Conservation (phyloP, 2,113 vertebrate genomes). For the Crocuta crocuta region DNA sequence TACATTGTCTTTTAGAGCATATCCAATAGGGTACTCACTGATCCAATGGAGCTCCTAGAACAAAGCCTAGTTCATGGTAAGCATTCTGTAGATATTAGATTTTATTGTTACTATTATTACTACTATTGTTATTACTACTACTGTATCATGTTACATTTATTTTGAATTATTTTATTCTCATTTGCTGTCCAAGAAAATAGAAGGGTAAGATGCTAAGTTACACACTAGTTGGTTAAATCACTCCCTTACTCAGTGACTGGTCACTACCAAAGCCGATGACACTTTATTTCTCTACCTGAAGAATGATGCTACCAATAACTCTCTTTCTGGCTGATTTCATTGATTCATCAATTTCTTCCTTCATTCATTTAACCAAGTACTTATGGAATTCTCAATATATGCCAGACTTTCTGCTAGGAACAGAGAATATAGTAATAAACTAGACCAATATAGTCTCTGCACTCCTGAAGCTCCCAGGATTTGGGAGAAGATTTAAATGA, state of each 20-base stretch:
- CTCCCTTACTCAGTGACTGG: not conserved
- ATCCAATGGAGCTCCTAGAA: not conserved
- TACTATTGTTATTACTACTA: not conserved
- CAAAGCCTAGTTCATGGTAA: not conserved
- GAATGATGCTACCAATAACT: not conserved
- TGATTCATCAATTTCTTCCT: not conserved
- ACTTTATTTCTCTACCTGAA: not conserved
- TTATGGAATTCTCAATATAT: not conserved
- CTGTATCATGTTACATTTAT: not conserved
- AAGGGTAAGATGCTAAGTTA: not conserved
- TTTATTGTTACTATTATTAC: not conserved
- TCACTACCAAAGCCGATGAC: not conserved
- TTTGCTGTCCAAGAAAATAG: not conserved
- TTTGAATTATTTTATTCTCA: not conserved
- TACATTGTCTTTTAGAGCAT: too few relatives aligned
- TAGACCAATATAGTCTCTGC: not conserved
- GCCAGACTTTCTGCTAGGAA: not conserved
- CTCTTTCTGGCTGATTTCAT: not conserved
- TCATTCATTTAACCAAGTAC: not conserved
- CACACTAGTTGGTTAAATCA: not conserved
- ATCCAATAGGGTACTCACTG: too few relatives aligned
- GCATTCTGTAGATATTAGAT: not conserved
- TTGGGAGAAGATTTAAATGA: not conserved
- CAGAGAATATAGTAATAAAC: not conserved
- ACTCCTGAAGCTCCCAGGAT: not conserved